Evolutionary conservation across 2,797 vertebrate genomes (phyloP).

Genomic region (Pipistrellus pygmaeus): DNA sequence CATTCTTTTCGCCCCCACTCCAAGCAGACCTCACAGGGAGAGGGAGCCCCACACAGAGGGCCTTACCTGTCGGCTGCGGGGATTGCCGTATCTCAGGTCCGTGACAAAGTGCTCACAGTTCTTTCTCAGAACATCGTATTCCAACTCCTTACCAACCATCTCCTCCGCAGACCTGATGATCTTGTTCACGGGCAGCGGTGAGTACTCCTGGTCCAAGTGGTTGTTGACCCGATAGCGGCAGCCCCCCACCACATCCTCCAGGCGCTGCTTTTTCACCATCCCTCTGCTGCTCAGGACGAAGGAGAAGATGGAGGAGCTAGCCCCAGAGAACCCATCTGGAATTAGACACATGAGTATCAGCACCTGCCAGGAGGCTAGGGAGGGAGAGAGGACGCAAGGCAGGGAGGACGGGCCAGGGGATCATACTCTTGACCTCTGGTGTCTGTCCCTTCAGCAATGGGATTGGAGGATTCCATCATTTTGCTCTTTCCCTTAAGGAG

Average conservation of each 20-base stretch:
- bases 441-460: too few species aligned
- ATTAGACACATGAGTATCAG: background rate
- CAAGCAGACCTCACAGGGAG: background rate
- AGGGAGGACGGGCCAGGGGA: background rate
- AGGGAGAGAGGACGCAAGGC: background rate
- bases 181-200: background rate
- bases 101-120: slow-evolving; percentile 59
- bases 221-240: background rate
- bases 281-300: background rate
- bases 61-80: slow-evolving; percentile 87
- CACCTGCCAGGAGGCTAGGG: too few species aligned
- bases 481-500: too few species aligned
- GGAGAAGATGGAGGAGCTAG: background rate
- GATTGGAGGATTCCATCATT: background rate
- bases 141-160: background rate
- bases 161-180: background rate
- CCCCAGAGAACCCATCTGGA: background rate
- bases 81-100: slow-evolving; percentile 25
- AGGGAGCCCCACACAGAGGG: background rate
- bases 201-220: background rate
- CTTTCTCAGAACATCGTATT: rapidly evolving
- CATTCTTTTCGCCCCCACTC: background rate
- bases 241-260: background rate
- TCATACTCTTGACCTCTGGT: rapidly evolving
- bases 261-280: background rate